Percentiles rank a stretch among this genome's conserved stretches.
Conservation (phyloP, 2,888 invertebrate genomes). For the Drosophila incognita region DNA sequence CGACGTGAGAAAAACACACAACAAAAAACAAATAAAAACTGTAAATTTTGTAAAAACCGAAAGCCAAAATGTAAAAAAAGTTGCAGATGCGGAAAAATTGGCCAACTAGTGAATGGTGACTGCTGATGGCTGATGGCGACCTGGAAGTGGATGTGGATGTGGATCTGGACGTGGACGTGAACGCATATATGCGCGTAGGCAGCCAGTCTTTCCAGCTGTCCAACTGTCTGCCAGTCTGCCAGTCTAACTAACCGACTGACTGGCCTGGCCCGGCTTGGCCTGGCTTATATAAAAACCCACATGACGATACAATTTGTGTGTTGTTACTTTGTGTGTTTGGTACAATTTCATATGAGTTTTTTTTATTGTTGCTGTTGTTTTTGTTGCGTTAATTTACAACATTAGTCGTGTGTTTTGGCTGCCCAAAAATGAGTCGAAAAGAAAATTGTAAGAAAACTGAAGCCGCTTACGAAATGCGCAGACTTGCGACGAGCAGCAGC, state of each 20-base stretch:
- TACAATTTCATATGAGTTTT: constrained; percentile 19
- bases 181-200: constrained; percentile 71
- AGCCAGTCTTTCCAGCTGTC: constrained; percentile 21
- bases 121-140: constrained; percentile 36
- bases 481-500: constrained; percentile 51
- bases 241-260: constrained; percentile 31
- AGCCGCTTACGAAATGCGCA: constrained; percentile 63
- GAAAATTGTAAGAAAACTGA: constrained; percentile 60
- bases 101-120: constrained; percentile 41
- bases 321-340: constrained; percentile 33
- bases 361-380: constrained; percentile 40
- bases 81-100: constrained; percentile 73
- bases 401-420: constrained; percentile 56
- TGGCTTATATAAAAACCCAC: constrained; percentile 72
- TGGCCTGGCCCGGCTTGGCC: constrained; percentile 20
- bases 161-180: constrained; percentile 58
- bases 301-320: constrained; percentile 58
- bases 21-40: constrained; percentile 31
- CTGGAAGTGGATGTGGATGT: constrained; percentile 64
- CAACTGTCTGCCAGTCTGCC: constrained; percentile 20
- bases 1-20: constrained; percentile 47
- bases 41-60: constrained; percentile 36
- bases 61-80: constrained; percentile 39
- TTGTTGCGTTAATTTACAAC: constrained; percentile 69
- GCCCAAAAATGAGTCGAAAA: constrained; percentile 54